phyloP scores from a whole-genome alignment of 2,797 vertebrate species.

The Falco naumanni region DNA sequence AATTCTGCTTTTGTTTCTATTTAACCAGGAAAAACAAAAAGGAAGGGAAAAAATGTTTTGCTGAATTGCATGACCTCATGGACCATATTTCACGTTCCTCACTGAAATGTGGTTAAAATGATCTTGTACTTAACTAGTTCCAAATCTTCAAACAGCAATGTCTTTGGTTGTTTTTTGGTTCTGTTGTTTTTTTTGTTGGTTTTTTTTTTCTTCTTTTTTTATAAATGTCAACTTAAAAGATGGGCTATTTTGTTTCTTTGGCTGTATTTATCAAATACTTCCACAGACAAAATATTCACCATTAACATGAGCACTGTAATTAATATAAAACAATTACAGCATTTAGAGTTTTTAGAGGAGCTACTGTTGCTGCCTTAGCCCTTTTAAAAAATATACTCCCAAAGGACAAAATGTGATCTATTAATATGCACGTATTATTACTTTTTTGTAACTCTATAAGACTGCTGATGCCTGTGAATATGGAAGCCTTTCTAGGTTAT shows the following conservation, averaged over 20 bases:
- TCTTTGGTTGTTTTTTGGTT: not conserved
- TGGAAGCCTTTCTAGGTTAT: conserved; percentile 75
- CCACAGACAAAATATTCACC: conserved; percentile 65
- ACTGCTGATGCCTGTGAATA: conserved; percentile 78
- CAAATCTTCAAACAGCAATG: conserved; percentile 41
- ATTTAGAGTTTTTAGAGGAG: conserved; percentile 77
- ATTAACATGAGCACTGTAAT: conserved; percentile 74
- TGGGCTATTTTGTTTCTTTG: conserved; percentile 33
- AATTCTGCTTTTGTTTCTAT: conserved; percentile 56
- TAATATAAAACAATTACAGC: conserved; percentile 78
- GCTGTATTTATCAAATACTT: conserved; percentile 72
- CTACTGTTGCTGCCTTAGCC: conserved; percentile 76
- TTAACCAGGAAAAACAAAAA: conserved; percentile 28
- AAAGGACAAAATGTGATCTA: conserved; percentile 79
- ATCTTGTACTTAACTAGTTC: conserved; percentile 65
- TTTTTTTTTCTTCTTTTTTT: not conserved
- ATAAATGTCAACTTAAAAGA: conserved; percentile 21
- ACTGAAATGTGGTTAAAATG: conserved; percentile 74
- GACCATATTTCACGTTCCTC: conserved; percentile 67
- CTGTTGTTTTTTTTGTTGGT: not conserved
- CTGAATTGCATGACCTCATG: conserved; percentile 75
- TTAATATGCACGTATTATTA: conserved; percentile 80
- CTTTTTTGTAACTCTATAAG: conserved; percentile 72
- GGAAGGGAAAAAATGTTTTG: not conserved
- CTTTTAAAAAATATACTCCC: conserved; percentile 78